Base-by-base conservation (phyloP, 1,140 invertebrate species). In the Drosophila micromelanica region DNA sequence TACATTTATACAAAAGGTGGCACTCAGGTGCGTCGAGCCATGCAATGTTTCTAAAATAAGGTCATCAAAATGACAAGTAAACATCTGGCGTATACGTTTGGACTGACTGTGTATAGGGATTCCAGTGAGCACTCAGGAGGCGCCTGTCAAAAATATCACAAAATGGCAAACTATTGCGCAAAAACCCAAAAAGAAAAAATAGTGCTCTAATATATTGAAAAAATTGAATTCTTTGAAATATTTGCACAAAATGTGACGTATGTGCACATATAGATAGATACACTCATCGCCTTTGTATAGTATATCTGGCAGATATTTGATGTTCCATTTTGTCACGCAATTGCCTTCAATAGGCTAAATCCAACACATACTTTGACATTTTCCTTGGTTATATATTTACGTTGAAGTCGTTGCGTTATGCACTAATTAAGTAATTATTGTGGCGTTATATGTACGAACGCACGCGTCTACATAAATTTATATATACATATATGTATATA, bases 321-420 rank as follows among this genome's bases (percentile, higher is more conserved):
- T 35, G 8, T 30, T 43, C 51, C 17, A 40, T 63, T 64, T 59
- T 61, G 60, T 49, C 62, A 42, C 62, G 42, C 63, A 72, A 71
- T 77, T 77, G 64, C 57, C 73, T 77, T 80, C 61, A 63, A 70
- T 65, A 52, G 73, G 62, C 57, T 57, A 75, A 67, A 71, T 57
- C 13, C 7, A 86, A 57, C 70, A 89, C 82, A 82, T 86, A 86
- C 82, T 86, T 89, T 49, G 57, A 64, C 82, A 86, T 86, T 89
- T 82, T 87, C 45, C 13, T 52, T 23, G 48, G 30, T 65, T 45
- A 27, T 27, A 27, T 2, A 27, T 27, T 5, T 6, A 27, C 27
- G 32, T 35, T 0, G 32, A 35, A 35, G 1, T 65, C 23, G 51
- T 11, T 52, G 11, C 35, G 70, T 67, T 82, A 55, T 74, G 61